A percentile compares a stretch with the other conserved stretches of the same genome.
Conservation (phyloP, 2,113 vertebrate species). For the Sardina pilchardus region DNA sequence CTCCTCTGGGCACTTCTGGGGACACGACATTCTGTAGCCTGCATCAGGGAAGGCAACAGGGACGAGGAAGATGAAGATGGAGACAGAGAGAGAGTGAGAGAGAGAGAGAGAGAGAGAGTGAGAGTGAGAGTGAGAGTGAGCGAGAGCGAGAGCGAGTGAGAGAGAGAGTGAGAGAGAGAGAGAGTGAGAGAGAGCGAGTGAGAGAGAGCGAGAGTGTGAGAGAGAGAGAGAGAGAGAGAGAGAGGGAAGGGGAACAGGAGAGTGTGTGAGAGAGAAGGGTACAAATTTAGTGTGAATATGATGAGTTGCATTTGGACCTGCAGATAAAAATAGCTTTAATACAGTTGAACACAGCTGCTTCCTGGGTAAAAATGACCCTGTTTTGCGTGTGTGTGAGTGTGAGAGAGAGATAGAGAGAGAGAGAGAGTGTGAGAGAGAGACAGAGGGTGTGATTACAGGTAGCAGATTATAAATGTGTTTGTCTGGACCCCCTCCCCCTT, state of each 20-base stretch:
- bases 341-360: not conserved
- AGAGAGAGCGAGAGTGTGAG: not conserved
- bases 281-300: not conserved
- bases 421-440: not conserved
- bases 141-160: too few species aligned
- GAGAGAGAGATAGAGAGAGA: not conserved
- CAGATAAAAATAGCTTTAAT: not conserved
- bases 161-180: not conserved
- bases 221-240: not conserved
- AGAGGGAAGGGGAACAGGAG: not conserved
- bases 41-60: not conserved
- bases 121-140: too few species aligned
- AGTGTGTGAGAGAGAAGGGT: not conserved
- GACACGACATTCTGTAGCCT: slow-evolving; percentile 96
- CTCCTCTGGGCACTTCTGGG: slow-evolving; percentile 93
- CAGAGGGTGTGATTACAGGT: not conserved
- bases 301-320: not conserved
- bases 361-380: too few species aligned
- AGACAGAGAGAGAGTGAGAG: not conserved
- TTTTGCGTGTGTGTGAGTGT: too few species aligned
- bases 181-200: not conserved
- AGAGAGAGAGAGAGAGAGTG: not conserved
- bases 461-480: too few species aligned
- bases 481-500: not conserved
- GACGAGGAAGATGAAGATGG: not conserved